Evolutionary conservation across 2,888 invertebrate genomes (phyloP).

Genomic region (Chymomyza caudatula): DNA sequence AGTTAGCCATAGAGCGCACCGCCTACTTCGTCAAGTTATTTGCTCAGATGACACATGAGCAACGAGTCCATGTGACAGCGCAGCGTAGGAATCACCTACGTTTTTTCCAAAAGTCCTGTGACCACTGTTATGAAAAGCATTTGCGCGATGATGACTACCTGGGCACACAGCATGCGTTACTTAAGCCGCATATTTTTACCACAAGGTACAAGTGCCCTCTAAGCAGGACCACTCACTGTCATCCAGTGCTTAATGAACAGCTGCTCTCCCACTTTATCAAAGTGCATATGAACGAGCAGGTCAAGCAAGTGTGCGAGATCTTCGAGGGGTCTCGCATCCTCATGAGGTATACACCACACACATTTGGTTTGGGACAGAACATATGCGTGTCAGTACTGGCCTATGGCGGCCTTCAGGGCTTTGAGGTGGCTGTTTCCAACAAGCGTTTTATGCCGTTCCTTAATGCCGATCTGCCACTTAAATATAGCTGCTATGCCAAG

Average conservation of each 20-base stretch:
- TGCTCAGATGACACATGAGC: neutral
- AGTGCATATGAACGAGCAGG: constrained; percentile 5
- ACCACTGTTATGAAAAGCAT: neutral
- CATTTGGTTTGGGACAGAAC: constrained; percentile 20
- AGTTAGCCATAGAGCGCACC: neutral
- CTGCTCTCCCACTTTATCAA: constrained; percentile 32
- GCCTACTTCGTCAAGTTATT: constrained; percentile 6
- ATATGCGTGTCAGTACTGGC: constrained; percentile 37
- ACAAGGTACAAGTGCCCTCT: constrained; percentile 21
- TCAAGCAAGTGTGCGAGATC: constrained; percentile 22
- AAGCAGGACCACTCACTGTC: constrained; percentile 1
- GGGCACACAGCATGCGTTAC: neutral
- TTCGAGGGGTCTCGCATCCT: constrained; percentile 24
- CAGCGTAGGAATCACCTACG: constrained; percentile 26
- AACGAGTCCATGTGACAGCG: neutral
- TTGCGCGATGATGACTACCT: neutral
- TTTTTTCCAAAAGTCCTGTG: constrained; percentile 2
- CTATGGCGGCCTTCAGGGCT: constrained; percentile 8
- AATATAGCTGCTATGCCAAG: neutral
- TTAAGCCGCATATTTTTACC: neutral
- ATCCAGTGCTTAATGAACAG: neutral
- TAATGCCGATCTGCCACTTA: constrained; percentile 3
- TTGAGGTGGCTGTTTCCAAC: neutral
- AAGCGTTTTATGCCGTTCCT: neutral
- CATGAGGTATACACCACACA: constrained; percentile 26